Evolutionary conservation across 2,113 vertebrate species (phyloP).

Genomic region (Oryzias javanicus): DNA sequence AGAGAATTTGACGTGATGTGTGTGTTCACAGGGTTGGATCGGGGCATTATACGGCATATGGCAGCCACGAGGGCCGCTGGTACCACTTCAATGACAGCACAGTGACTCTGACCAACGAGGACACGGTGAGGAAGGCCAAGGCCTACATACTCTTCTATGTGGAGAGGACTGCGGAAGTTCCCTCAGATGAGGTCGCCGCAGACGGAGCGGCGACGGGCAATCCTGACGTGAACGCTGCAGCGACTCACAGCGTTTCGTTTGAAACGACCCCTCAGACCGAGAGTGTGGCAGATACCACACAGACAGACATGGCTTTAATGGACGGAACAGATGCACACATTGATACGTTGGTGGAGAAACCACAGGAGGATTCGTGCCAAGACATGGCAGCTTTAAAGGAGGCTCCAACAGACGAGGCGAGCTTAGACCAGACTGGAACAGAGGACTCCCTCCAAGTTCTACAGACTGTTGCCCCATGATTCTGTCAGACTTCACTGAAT

Average conservation of each 20-base stretch:
- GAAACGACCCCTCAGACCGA: constrained; percentile 32
- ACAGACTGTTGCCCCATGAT: constrained; percentile 71
- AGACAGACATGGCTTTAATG: constrained; percentile 16
- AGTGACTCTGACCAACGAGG: constrained; percentile 89
- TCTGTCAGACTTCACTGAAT: constrained; percentile 61
- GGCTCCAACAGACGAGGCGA: constrained; percentile 23
- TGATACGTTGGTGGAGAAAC: constrained; percentile 1
- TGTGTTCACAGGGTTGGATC: constrained; percentile 85
- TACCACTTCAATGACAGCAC: constrained; percentile 99
- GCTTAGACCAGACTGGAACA: constrained; percentile 46
- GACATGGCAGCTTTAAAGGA: constrained; percentile 10
- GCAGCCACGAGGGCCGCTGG: constrained; percentile 88
- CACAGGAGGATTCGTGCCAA: constrained; percentile 9
- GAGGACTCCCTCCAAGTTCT: constrained; percentile 73
- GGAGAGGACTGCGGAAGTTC: constrained; percentile 79
- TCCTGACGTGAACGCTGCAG: constrained; percentile 4
- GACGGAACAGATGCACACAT: constrained; percentile 15
- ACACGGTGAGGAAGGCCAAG: constrained; percentile 92
- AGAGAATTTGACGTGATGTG: constrained; percentile 17
- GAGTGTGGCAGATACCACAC: not conserved
- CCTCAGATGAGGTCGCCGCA: constrained; percentile 20
- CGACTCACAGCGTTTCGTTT: constrained; percentile 16
- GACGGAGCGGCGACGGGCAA: constrained; percentile 18
- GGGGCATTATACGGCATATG: constrained; percentile 96
- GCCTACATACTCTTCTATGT: constrained; percentile 98